phyloP scores from a whole-genome alignment of 2,888 invertebrate genomes.

The Pharmacophagus antenor region DNA sequence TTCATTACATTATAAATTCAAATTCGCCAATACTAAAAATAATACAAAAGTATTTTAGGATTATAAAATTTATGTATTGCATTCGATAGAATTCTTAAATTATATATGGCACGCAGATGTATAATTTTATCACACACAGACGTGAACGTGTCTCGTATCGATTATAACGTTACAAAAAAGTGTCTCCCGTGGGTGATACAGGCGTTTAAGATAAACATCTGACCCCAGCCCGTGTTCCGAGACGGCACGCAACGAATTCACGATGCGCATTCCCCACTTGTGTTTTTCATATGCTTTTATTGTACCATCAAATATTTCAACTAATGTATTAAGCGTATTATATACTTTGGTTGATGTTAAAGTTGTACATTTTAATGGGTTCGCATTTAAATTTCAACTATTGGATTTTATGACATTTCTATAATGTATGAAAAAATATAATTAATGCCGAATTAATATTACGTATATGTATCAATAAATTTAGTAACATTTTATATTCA shows the following conservation, averaged over 20 bases:
- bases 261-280: conserved; percentile 65
- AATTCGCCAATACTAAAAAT: too few species aligned
- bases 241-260: conserved; percentile 73
- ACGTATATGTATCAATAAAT: too few species aligned
- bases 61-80: too few species aligned
- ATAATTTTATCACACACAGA: background rate
- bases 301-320: conserved; percentile 45
- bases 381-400: too few species aligned
- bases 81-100: too few species aligned
- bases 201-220: conserved; percentile 80
- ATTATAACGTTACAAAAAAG: conserved; percentile 76
- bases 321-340: conserved; percentile 29
- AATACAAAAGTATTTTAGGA: too few species aligned
- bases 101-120: background rate
- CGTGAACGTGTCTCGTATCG: conserved; percentile 45
- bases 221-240: conserved; percentile 66
- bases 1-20: too few species aligned
- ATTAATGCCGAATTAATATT: too few species aligned
- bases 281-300: conserved; percentile 53
- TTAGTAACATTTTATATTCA: too few species aligned
- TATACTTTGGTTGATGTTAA: background rate
- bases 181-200: conserved; percentile 78
- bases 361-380: background rate
- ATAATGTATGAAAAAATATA: background rate
- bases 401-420: background rate